Percentiles rank a stretch among this genome's conserved stretches.
phyloP scores from a whole-genome alignment of 2,888 invertebrate genomes.

The Adelognathus sp. region DNA sequence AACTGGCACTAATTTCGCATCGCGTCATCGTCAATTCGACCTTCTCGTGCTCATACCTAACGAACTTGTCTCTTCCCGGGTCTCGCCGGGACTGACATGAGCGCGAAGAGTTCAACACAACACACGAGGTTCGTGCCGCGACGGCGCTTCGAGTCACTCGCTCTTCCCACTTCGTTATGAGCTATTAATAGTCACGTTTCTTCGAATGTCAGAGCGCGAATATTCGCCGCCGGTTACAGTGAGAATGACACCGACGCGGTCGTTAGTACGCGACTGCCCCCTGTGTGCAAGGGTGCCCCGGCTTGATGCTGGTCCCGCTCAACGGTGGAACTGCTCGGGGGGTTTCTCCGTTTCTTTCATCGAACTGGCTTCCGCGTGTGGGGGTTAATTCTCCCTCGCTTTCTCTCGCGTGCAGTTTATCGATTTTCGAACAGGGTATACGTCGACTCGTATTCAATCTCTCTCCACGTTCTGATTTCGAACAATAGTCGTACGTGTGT shows the following conservation, averaged over 20 bases:
- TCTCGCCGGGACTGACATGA: slow-evolving; percentile 6
- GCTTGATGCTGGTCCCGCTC: background rate
- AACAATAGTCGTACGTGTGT: background rate
- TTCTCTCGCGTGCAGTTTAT: background rate
- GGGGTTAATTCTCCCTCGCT: no score
- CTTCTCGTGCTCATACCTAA: background rate
- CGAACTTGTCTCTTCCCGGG: background rate
- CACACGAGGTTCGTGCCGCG: slow-evolving; percentile 20
- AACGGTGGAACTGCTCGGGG: background rate
- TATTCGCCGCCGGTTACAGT: background rate
- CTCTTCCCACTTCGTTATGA: slow-evolving; percentile 42
- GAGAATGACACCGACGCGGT: slow-evolving; percentile 7
- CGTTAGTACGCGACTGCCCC: background rate
- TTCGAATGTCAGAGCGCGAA: slow-evolving; percentile 41
- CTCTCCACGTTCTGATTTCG: background rate
- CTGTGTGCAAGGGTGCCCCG: slow-evolving; percentile 15
- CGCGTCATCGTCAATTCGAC: no score
- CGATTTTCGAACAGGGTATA: slow-evolving; percentile 37
- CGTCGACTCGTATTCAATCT: background rate
- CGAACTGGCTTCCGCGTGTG: background rate
- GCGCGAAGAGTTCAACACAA: no score
- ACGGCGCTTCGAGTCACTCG: slow-evolving; percentile 16
- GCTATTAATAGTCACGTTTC: slow-evolving; percentile 49
- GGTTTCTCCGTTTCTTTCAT: slow-evolving; percentile 20
- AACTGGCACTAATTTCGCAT: no score